Base-by-base conservation (phyloP, 2,113 vertebrate genomes). In the Xiphias gladius region DNA sequence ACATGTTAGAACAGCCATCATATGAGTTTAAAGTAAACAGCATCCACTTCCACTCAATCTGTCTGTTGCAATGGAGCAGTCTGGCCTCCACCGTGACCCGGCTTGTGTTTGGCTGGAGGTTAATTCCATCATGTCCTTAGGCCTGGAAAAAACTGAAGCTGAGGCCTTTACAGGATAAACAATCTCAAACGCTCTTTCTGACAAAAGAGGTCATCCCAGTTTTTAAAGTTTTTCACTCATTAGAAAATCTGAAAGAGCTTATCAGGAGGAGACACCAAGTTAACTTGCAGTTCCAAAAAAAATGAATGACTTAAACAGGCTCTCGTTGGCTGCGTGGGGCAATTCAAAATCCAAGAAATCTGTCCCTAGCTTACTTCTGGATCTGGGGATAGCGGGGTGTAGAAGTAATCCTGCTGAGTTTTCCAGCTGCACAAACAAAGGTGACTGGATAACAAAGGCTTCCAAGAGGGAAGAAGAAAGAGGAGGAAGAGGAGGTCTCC, bases 371-470 rank as follows among this genome's bases (percentile, higher is more conserved):
- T 76, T 73, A 78, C 88, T 86, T 72, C 43, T 86, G 83, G 80
- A 79, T 89, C 74, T 86, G 30, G 32, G 65, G 79, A 77, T 4
- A 76, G 86, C 84, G 85, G 88, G 90, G 70, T 88, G 80, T 73
- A 84, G 75, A 83, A 86, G 89, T 89, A 87, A 90, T 92, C 77
- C 82, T 57, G 83, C 24, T 48, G 88, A 89, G 89, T 88, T 92
- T 86, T 93, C 88, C 95, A 95, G 94, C 94, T 95, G 95, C 94
- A 94, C 94, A 95, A 95, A 95, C 91, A 95, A 95, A 93, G 91
- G 87, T 79, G 75, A 63, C 48, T 80, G 82, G 63, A 88, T 87
- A 91, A 95, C 92, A 95, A 95, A 93, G 90, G 73, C 82, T 76
- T 86, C 85, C 90, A 82, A 81, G 72, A 83, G 83, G 58, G 83